Base-by-base conservation (phyloP, 2,888 invertebrate species). In the Diachrysia chrysitis region DNA sequence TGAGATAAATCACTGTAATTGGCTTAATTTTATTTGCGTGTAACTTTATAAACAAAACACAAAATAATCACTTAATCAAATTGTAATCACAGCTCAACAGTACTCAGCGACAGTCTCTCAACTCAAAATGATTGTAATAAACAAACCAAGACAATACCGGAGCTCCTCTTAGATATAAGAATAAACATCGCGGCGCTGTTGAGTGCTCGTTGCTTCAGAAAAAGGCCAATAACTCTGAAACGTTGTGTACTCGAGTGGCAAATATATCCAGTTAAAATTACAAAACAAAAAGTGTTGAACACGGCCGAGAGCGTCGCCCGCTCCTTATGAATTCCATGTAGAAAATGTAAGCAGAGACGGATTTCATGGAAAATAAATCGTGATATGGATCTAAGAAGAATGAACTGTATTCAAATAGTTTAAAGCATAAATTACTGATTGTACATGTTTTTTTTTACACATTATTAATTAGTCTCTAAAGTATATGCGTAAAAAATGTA, bases 201-300 rank as follows among this genome's bases (percentile, higher is more conserved):
- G 60, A 66, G 63, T 64, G 71, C 71, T 79, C 71, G 66, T 78
- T 76, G 60, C 54, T 46, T 59, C 63, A 61, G 58, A 67, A 73
- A 76, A 71, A 51, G 56, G 69, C 67, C 80, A 79, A 83, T 83
- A 82, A 65, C 68, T 79, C 60, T 54, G 48, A 66, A 78, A 56
- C 62, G 69, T 63, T 82, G 73, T 68, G 82, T 70, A 63, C 77
- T 71, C 77, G 53, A 69, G 76, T 69, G 78, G 78, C 73, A 72
- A 83, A 83, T 82, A 83, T 77, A 80, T 76, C 76, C 79, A 77
- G 80, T 82, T 76, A 72, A 72, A 80, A 80, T 78, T 83, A 81
- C 83, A 68, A 70, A 75, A 84, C 81, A 84, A 80, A 83, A 76
- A 82, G 76, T 76, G 70, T 63, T 77, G 63, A 74, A 82, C 76